phyloP scores from a whole-genome alignment of 2,797 vertebrate species.

The Setipinna tenuifilis region DNA sequence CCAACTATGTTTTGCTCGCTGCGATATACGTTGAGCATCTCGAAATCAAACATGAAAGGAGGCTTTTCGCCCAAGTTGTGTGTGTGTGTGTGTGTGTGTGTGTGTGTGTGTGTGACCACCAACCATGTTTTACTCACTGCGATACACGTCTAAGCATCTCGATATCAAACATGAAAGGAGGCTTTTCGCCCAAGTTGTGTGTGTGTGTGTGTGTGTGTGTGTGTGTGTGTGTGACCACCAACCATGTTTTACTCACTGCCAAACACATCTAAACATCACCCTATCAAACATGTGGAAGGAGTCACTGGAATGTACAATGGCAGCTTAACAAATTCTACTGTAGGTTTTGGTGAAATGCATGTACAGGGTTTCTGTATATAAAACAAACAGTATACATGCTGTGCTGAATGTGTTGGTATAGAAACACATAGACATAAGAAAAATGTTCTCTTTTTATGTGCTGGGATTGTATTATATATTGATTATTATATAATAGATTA shows the following conservation, averaged over 20 bases:
- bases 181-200: too few relatives aligned
- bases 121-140: background rate
- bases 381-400: too few relatives aligned
- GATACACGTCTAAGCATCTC: background rate
- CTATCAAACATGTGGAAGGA: too few relatives aligned
- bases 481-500: too few relatives aligned
- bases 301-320: background rate
- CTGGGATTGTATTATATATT: too few relatives aligned
- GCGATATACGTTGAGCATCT: background rate
- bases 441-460: too few relatives aligned
- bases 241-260: background rate
- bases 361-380: too few relatives aligned
- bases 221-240: background rate
- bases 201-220: conserved; percentile 11
- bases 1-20: background rate
- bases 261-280: background rate
- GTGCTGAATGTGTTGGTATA: background rate
- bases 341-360: too few relatives aligned
- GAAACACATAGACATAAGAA: background rate
- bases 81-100: conserved; percentile 12
- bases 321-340: too few relatives aligned
- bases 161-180: too few relatives aligned
- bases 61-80: too few relatives aligned
- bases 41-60: too few relatives aligned
- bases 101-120: background rate